Evolutionary conservation across 2,797 vertebrate species (phyloP), one percentile per base, ranked within the genome.

Genomic region (Gila robusta): DNA sequence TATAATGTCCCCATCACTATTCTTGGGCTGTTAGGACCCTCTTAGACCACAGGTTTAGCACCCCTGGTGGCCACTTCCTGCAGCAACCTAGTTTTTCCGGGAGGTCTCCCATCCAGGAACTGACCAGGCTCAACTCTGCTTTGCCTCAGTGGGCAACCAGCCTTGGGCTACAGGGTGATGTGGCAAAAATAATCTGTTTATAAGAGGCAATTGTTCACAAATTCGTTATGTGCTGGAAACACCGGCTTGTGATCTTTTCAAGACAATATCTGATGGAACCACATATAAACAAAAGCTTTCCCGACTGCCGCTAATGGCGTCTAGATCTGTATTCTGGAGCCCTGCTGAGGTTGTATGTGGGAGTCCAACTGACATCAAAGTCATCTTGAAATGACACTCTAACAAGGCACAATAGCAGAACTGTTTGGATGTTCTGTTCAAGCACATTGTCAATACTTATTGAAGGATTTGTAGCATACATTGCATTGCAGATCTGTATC

Each of bases 401-500:
- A 72, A 47, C 52, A 37, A 59, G 54, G 66, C 35, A 70, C 47
- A 59, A 19, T 70, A 70, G 62, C n/a, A 10, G 49, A 69, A 69
- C 73, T 23, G 64, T 35, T 39, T n/a, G 56, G 35, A 81, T 76
- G 62, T 35, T 76, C 26, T 26, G 64, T 52, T 81, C 67, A 73
- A 82, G 73, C 23, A 32, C 19, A 73, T 81, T 49, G 83, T 73
- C 88, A 54, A 54, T 88, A 86, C 70, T 79, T 84, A 89, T 64
- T 23, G 14, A 28, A 21, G 23, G 2, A 77, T 72, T 84, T 8
- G 44, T 39, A 49, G 83, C 23, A 21, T 64, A 80, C 14, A 16
- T 88, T 67, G 47, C 79, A 76, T 80, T 86, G 73, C 67, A 85
- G 44, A 82, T 85, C 41, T 32, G 35, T 47, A 81, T 85, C 85